phyloP scores from a whole-genome alignment of 2,797 vertebrate genomes.

The Schizothorax lantsangensis region DNA sequence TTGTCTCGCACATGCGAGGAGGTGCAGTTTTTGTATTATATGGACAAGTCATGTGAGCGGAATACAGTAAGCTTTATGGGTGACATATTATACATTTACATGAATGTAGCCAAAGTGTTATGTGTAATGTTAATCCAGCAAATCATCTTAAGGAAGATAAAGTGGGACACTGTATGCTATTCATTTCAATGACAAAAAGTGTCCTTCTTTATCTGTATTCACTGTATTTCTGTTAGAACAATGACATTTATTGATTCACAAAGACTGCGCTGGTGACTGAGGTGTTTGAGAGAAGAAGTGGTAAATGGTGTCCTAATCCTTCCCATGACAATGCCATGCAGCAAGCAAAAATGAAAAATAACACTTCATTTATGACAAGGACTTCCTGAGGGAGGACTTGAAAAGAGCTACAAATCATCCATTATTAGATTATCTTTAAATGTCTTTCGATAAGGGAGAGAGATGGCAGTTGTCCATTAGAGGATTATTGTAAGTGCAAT shows the following conservation, averaged over 20 bases:
- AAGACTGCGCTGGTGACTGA: background rate
- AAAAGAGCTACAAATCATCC: conserved; percentile 36
- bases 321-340: conserved; percentile 35
- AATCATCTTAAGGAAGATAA: background rate
- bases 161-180: background rate
- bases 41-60: background rate
- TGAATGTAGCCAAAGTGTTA: background rate
- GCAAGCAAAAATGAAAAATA: background rate
- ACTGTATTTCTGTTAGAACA: background rate
- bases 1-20: background rate
- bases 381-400: conserved; percentile 46
- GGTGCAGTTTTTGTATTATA: background rate
- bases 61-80: background rate
- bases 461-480: conserved; percentile 32
- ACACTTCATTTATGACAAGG: conserved; percentile 31
- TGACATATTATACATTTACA: background rate
- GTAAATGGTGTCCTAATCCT: conserved; percentile 26
- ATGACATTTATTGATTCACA: background rate
- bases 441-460: conserved; percentile 23
- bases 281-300: background rate
- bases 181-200: background rate
- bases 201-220: background rate
- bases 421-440: conserved; percentile 56
- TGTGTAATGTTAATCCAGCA: background rate
- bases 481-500: conserved; percentile 49